Conservation (phyloP, 1,140 invertebrate genomes). For the Platorchestia sp. region DNA sequence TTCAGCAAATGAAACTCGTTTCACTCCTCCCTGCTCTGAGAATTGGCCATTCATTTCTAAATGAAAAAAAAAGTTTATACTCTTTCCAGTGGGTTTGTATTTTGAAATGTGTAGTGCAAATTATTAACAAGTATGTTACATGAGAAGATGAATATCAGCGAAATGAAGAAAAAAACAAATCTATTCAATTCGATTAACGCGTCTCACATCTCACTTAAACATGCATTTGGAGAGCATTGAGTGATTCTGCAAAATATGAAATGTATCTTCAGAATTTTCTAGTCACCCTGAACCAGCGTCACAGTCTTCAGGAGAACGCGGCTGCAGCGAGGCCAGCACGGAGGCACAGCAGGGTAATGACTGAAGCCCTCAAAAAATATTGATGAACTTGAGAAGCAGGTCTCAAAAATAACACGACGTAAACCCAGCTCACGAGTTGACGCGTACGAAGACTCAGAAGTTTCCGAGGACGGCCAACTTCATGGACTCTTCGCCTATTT, state of each 20-base stretch:
- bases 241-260: not conserved
- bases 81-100: not conserved
- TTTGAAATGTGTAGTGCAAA: not conserved
- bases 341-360: constrained; percentile 27
- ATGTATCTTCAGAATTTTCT: not conserved
- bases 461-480: constrained; percentile 40
- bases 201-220: not conserved
- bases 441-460: constrained; percentile 28
- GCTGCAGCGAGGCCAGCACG: not conserved
- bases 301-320: not conserved
- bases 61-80: not conserved
- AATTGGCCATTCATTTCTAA: not conserved
- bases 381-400: constrained; percentile 51
- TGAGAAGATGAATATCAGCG: not conserved
- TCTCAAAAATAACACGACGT: constrained; percentile 41
- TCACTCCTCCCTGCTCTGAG: too few species aligned
- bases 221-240: not conserved
- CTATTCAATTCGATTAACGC: not conserved
- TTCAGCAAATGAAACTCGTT: too few species aligned
- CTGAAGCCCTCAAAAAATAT: constrained; percentile 49
- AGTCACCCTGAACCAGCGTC: not conserved
- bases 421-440: constrained; percentile 47
- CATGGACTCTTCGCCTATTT: constrained; percentile 43
- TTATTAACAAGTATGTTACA: not conserved
- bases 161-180: not conserved